Base-by-base conservation (phyloP, 1,140 invertebrate genomes). In the Caenorhabditis briggsae region DNA sequence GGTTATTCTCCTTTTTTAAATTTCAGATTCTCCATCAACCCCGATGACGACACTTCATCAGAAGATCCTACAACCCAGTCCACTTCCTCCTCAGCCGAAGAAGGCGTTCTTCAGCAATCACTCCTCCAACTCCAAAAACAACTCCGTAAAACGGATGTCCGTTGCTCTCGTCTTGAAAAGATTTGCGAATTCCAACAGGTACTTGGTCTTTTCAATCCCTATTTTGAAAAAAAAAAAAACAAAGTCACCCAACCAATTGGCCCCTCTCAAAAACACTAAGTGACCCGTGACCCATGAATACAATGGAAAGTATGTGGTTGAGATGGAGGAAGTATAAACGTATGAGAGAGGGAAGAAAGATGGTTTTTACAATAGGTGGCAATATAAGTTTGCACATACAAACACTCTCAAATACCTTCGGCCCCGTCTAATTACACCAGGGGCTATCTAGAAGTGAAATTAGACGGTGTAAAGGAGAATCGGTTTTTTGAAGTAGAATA, bases 111-210 rank as follows among this genome's bases (percentile, higher is more conserved):
- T 43, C 53, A 78, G 20, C 65, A 86, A 70, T 70, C 78, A 14
- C 65, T 86, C 12, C 33, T 70, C 56, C 84, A 86, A 78, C 84
- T 86, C 9, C 65, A 86, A 50, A 86, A 86, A 56, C 65, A 86
- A 58, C 84, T 86, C 25, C 65, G 53, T 16, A 86, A 86, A 61
- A 86, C 48, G 8, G 61, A 56, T 16, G 65, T 74, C 14, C 50
- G 78, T 2, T 86, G 84, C 46, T 70, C 65, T 1, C 84, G 78
- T n/a, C 46, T 86, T 8, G 84, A 70, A n/a, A 86, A 86, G 84
- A 86, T 86, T 56, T 56, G 65, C 48, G 84, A 86, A 33, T 70
- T 86, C 14, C 84, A 86, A 58, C 84, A 86, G 84, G 84, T 86
- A 46, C 12, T 65, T 85, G 14, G 74, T 43, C 25, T 55, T 70